Base-by-base conservation (phyloP, 1,140 invertebrate genomes). In the Drosophila melanogaster region DNA sequence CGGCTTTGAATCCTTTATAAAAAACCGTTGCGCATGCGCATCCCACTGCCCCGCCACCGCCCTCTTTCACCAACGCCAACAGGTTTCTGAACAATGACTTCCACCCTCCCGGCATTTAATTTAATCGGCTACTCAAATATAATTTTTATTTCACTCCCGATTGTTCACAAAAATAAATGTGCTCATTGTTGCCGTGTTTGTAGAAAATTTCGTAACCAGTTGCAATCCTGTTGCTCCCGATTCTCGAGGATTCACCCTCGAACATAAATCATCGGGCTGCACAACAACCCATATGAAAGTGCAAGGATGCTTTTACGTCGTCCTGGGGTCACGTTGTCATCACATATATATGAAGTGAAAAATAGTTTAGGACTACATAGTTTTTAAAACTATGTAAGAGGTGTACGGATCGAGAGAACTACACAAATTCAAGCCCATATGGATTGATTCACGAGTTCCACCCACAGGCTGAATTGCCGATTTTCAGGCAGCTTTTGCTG, bases 41-140 rank as follows among this genome's bases (percentile, higher is more conserved):
- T 40, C 44, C 38, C 35, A 0, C 35, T 38, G 7, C n/a, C 47
- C 38, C 15, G 17, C 8, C 30, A 30, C 12, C 33, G 38, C 15
- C 11, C 46, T 61, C n/a, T n/a, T 8, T n/a, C 40, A 35, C 37
- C 47, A 30, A 10, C 44, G 62, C 61, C 84, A 87, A 89, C 84
- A 87, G 79, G 76, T 87, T 86, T 70, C 17, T n/a, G 37, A 38
- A 38, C 37, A 38, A 38, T 74, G 57, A 50, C 76, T n/a, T 10
- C 17, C 30, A 57, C 38, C 49, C 19, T 59, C 40, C 58, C 14
- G 37, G 19, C 19, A 59, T 59, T 59, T 89, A 89, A 59, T 59
- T 59, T 89, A 89, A 89, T 89, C 84, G 73, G 77, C 89, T 74
- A 89, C 80, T 89, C 84, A 89, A 89, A 89, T 89, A 89, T 79